A percentile compares a stretch with the other conserved stretches of the same genome.
Conservation (phyloP, 1,140 invertebrate genomes). For the Eupristina koningsbergeri region DNA sequence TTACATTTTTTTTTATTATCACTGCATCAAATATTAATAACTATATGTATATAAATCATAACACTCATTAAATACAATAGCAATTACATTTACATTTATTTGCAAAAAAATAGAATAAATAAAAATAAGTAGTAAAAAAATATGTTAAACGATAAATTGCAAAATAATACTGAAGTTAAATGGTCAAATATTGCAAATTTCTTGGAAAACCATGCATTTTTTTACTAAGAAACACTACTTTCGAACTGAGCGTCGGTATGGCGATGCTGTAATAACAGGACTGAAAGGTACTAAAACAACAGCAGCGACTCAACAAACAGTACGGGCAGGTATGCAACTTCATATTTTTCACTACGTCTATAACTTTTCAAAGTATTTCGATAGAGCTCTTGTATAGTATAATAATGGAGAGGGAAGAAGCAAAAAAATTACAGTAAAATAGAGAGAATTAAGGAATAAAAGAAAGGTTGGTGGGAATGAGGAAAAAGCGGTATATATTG, state of each 20-base stretch:
- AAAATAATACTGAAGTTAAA: neutral
- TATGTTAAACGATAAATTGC: neutral
- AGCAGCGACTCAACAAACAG: constrained; percentile 59
- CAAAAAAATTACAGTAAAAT: too few relatives aligned
- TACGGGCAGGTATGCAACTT: constrained; percentile 59
- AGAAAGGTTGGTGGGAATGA: too few relatives aligned
- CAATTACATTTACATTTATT: too few relatives aligned
- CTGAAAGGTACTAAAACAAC: constrained; percentile 60
- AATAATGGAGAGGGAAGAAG: too few relatives aligned
- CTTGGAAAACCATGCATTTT: neutral
- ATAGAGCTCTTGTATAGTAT: too few relatives aligned
- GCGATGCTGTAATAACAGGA: constrained; percentile 65
- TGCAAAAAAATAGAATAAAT: neutral
- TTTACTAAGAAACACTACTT: constrained; percentile 36
- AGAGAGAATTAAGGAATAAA: too few relatives aligned
- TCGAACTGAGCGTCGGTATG: constrained; percentile 66
- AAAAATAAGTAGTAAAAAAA: too few relatives aligned
- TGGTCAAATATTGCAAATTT: neutral
- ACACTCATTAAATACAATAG: too few relatives aligned
- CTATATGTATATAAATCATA: neutral
- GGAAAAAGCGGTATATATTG: too few relatives aligned
- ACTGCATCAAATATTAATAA: neutral
- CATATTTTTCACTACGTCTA: neutral
- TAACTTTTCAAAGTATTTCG: neutral
- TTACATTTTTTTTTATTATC: neutral